These are phyloP conservation scores for Sander lucioperca DNA, from an alignment of 2,113 vertebrate species.

Conservation along the genomic window DNA sequence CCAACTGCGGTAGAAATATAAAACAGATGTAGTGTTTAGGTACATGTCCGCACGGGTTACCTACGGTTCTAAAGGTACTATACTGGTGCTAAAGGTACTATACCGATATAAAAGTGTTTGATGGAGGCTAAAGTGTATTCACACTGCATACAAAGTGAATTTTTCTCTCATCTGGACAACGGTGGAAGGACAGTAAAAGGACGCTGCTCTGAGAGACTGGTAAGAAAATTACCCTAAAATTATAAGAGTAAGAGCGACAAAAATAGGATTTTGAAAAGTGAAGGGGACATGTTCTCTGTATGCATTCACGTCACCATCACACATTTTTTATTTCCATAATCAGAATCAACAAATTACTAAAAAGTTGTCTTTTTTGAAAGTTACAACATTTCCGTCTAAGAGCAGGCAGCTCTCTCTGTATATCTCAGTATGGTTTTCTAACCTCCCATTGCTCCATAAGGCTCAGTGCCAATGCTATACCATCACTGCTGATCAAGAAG, in stretches of 20 bases:
- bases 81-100: too few relatives aligned
- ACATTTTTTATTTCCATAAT: not conserved
- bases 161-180: too few relatives aligned
- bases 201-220: not conserved
- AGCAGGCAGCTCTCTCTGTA: not conserved
- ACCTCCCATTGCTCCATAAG: not conserved
- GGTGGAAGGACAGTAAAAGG: not conserved
- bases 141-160: not conserved
- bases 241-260: not conserved
- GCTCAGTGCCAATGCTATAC: slow-evolving; percentile 6
- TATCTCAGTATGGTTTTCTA: not conserved
- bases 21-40: too few relatives aligned
- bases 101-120: too few relatives aligned
- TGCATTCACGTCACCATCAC: too few relatives aligned
- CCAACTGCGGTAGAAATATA: too few relatives aligned
- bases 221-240: not conserved
- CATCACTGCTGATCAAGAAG: slow-evolving; percentile 22
- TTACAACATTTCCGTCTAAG: not conserved
- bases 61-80: too few relatives aligned
- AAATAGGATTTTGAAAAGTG: slow-evolving; percentile 5
- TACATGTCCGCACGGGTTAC: too few relatives aligned
- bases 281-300: not conserved
- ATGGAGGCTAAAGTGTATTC: not conserved
- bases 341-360: not conserved
- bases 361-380: not conserved